These are phyloP conservation scores for Tachypleus tridentatus DNA, from an alignment of 1,140 invertebrate species.

Conservation along the genomic window DNA sequence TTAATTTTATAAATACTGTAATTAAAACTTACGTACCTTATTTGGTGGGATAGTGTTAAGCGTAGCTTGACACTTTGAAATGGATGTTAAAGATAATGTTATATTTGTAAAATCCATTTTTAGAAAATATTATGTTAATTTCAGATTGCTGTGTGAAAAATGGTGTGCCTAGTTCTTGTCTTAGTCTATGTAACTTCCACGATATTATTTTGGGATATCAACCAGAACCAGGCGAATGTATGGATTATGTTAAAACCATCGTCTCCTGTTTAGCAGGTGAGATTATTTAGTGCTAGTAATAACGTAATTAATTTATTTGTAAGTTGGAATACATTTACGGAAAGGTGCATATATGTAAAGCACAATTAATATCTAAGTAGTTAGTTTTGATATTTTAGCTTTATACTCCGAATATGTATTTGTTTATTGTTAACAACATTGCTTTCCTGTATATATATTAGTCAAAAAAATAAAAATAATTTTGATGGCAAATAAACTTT, in stretches of 20 bases:
- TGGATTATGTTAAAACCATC: conserved; percentile 58
- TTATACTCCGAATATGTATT: neutral
- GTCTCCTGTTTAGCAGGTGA: conserved; percentile 48
- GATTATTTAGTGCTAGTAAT: conserved; percentile 6
- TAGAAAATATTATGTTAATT: neutral
- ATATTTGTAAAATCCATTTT: too few species aligned
- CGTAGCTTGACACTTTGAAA: too few species aligned
- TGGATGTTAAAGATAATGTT: too few species aligned
- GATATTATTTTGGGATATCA: conserved; percentile 64
- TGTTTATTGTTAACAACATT: neutral
- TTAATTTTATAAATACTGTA: too few species aligned
- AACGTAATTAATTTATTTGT: neutral
- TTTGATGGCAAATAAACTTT: too few species aligned
- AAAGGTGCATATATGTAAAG: neutral
- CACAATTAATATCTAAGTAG: neutral
- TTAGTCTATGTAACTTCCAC: conserved; percentile 68
- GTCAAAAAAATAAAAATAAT: too few species aligned
- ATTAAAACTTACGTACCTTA: too few species aligned
- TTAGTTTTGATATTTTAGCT: neutral
- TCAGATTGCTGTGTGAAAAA: conserved; percentile 50
- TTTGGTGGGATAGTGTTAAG: too few species aligned
- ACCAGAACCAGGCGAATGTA: conserved; percentile 60
- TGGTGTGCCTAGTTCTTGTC: conserved; percentile 52
- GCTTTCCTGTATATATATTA: neutral
- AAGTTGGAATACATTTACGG: neutral